A percentile compares a stretch with the other conserved stretches of the same genome.
These are phyloP conservation scores for Noctilio leporinus DNA, from an alignment of 2,113 vertebrate genomes.

Conservation along the genomic window DNA sequence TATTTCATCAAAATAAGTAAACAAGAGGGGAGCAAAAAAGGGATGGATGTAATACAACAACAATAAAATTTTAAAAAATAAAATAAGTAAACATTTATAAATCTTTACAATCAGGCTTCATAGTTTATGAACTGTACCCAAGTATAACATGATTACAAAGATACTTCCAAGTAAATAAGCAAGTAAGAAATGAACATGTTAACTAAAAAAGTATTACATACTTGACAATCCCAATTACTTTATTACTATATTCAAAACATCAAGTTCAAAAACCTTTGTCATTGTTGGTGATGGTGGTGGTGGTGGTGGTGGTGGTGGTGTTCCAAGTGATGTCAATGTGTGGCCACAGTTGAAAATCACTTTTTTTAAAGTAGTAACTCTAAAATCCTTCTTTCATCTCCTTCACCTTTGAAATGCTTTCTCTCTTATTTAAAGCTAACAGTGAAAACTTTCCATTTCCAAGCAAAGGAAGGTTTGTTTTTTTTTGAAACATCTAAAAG, in stretches of 20 bases:
- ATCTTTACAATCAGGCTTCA: neutral
- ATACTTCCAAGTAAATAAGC: neutral
- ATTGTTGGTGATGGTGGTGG: neutral
- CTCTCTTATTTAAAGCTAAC: conserved; percentile 8
- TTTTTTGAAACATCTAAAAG: neutral
- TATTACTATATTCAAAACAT: neutral
- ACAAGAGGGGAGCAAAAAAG: too few relatives aligned
- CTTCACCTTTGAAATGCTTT: conserved; percentile 24
- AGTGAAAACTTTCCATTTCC: neutral
- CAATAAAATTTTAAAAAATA: too few relatives aligned
- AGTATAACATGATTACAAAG: neutral
- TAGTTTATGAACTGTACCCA: neutral
- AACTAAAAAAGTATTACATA: neutral
- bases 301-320: neutral
- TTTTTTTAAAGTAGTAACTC: conserved; percentile 18
- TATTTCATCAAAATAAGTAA: conserved; percentile 28
- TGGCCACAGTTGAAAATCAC: neutral
- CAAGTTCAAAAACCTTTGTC: neutral
- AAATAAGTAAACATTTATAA: conserved; percentile 18
- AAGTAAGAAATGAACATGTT: neutral
- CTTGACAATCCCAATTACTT: neutral
- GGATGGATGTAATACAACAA: too few relatives aligned
- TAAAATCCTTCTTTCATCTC: conserved; percentile 11
- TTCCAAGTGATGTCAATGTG: neutral
- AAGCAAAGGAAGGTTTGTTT: neutral